Evolutionary conservation across 53 echinoderm and acorn worm species (phyloP).

Genomic region (Echinarachnius parma): DNA sequence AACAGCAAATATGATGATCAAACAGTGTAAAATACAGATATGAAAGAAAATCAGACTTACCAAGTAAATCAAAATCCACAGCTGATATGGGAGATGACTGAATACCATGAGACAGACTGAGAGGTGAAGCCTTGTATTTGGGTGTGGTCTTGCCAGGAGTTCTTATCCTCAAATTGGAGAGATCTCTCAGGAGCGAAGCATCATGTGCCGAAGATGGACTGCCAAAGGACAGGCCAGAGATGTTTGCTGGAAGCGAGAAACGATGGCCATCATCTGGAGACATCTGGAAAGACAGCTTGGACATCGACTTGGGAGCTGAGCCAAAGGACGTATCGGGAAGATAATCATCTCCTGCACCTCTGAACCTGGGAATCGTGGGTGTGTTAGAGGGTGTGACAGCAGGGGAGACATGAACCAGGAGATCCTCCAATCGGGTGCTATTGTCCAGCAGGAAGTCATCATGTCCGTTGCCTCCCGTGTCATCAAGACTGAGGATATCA

Average conservation of each 20-base stretch:
- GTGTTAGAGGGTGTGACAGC: slow-evolving; percentile 66
- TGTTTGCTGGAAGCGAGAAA: slow-evolving; percentile 10
- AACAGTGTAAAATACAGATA: no score
- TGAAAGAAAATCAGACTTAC: no score
- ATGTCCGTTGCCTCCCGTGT: slow-evolving; percentile 30
- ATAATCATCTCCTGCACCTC: neutral
- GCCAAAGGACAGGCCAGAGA: slow-evolving; percentile 24
- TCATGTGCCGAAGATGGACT: slow-evolving; percentile 17
- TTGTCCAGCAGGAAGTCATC: slow-evolving; percentile 46
- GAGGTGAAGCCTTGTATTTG: slow-evolving; percentile 5
- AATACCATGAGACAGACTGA: neutral
- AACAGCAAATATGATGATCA: no score
- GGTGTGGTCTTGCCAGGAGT: slow-evolving; percentile 9
- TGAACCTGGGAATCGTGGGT: slow-evolving; percentile 42
- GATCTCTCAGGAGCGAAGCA: slow-evolving; percentile 29
- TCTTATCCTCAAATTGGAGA: neutral
- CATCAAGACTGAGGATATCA: slow-evolving; percentile 36
- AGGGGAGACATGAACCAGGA: slow-evolving; percentile 75
- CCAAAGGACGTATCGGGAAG: neutral
- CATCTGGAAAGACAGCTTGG: neutral
- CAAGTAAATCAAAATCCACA: slow-evolving; percentile 27
- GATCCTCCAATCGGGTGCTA: slow-evolving; percentile 56
- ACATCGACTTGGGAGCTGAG: neutral
- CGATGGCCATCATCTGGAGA: slow-evolving; percentile 17
- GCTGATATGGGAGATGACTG: slow-evolving; percentile 12